A percentile compares a stretch with the other conserved stretches of the same genome.
Conservation (phyloP, 2,888 invertebrate species). For the Nephrotoma appendiculata region DNA sequence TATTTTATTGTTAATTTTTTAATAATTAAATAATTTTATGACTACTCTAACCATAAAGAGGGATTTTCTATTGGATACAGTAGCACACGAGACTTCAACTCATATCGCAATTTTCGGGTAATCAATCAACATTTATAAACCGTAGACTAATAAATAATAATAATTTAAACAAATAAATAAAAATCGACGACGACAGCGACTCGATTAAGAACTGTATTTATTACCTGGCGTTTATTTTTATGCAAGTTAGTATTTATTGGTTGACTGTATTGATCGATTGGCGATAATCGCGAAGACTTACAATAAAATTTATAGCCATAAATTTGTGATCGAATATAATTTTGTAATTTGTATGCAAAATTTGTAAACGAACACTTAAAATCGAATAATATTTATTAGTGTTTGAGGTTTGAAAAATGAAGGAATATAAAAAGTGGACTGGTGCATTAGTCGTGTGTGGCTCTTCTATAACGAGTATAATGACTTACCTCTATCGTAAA, state of each 20-base stretch:
- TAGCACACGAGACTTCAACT: background rate
- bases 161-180: background rate
- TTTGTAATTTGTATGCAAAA: background rate
- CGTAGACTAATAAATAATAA: background rate
- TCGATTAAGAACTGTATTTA: background rate
- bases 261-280: background rate
- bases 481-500: background rate
- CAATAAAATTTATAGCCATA: background rate
- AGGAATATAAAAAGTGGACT: background rate
- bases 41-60: background rate
- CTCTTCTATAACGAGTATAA: background rate
- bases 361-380: background rate
- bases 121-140: background rate
- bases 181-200: background rate
- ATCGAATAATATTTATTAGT: background rate
- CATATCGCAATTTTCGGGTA: background rate
- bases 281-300: background rate
- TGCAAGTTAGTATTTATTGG: background rate
- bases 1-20: background rate
- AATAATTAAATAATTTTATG: background rate
- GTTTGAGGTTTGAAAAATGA: background rate
- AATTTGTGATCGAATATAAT: background rate
- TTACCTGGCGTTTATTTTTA: background rate
- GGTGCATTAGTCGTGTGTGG: background rate
- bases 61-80: background rate